Conservation (phyloP, 1,140 invertebrate species). For the Sarcophaga bullata region DNA sequence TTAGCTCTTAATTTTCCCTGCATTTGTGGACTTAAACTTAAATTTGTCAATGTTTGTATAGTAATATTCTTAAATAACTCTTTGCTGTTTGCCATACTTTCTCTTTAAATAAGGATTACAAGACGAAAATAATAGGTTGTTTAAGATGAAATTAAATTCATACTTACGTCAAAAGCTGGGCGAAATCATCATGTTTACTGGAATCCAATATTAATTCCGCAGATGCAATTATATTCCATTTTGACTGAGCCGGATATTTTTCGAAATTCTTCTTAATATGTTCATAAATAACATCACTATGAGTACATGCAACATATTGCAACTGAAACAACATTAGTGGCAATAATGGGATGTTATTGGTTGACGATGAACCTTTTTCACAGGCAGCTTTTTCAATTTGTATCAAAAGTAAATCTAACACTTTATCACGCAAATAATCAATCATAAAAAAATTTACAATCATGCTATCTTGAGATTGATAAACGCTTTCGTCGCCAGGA, state of each 20-base stretch:
- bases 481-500: constrained; percentile 54
- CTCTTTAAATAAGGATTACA: constrained; percentile 46
- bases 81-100: constrained; percentile 54
- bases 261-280: constrained; percentile 56
- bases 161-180: constrained; percentile 56
- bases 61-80: constrained; percentile 55
- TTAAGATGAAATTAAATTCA: not conserved
- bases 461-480: constrained; percentile 66
- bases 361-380: constrained; percentile 29
- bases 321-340: constrained; percentile 57
- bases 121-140: not conserved
- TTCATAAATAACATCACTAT: constrained; percentile 53
- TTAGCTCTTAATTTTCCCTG: constrained; percentile 52
- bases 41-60: constrained; percentile 56
- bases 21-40: constrained; percentile 51
- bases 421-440: constrained; percentile 61
- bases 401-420: constrained; percentile 64
- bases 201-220: constrained; percentile 57
- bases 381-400: constrained; percentile 59
- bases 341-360: constrained; percentile 48
- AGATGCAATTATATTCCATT: constrained; percentile 56
- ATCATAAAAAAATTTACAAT: constrained; percentile 66
- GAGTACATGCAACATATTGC: constrained; percentile 55
- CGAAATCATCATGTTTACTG: constrained; percentile 60
- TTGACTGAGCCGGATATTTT: constrained; percentile 47